Evolutionary conservation across 2,888 invertebrate species (phyloP).

Genomic region (Neria commutata): DNA sequence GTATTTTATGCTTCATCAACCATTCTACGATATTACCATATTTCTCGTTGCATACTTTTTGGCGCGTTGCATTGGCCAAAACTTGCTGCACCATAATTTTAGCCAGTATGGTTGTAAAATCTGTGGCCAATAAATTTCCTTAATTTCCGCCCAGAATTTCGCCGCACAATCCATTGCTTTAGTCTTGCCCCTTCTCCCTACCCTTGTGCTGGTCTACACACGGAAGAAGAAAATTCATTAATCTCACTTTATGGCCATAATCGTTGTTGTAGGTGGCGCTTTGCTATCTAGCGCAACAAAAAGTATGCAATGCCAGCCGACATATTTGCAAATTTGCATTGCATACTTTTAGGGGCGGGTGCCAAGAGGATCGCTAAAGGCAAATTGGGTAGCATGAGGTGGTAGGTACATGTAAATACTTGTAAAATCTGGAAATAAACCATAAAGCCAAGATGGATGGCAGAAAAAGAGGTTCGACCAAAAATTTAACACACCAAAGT

Average conservation of each 20-base stretch:
- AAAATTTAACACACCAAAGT: conserved; percentile 1
- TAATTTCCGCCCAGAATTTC: conserved; percentile 46
- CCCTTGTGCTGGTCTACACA: neutral
- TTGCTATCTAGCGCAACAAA: conserved; percentile 32
- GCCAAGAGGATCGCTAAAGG: neutral
- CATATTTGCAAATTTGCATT: neutral
- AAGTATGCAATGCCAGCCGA: conserved; percentile 38
- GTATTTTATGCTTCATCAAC: no score
- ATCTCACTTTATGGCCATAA: conserved; percentile 56
- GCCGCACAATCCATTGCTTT: neutral
- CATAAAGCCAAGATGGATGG: neutral
- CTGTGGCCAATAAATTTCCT: conserved; percentile 45
- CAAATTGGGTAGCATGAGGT: no score
- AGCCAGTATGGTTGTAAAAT: neutral
- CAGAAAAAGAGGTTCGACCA: neutral
- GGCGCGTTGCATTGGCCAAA: neutral
- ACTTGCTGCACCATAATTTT: neutral
- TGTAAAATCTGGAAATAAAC: no score
- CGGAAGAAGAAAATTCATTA: conserved; percentile 42
- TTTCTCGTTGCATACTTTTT: neutral
- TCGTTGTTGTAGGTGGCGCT: conserved; percentile 47
- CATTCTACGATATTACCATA: no score
- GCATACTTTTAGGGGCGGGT: neutral
- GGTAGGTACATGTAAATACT: no score
- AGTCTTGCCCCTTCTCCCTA: neutral